Evolutionary conservation across 2,797 vertebrate genomes (phyloP).

Genomic region (Saxicola maurus): DNA sequence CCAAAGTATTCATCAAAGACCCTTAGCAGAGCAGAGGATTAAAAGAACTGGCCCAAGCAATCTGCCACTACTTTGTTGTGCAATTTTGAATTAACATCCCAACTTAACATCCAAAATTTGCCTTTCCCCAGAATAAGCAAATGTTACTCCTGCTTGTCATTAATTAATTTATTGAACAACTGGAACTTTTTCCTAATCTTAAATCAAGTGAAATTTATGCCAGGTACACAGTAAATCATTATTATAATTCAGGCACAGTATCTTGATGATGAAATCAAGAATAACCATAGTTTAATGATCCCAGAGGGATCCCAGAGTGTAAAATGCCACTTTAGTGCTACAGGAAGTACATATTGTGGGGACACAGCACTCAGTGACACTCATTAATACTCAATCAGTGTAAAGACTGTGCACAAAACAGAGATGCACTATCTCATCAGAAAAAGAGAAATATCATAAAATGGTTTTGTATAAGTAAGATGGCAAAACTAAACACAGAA

Average conservation of each 20-base stretch:
- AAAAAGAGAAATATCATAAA: neutral
- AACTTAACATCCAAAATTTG: neutral
- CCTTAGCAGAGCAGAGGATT: neutral
- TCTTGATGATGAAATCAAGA: neutral
- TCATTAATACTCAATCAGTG: conserved; percentile 11
- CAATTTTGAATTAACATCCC: neutral
- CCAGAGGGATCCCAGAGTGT: neutral
- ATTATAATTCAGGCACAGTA: neutral
- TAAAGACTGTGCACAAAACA: neutral
- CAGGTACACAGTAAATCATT: neutral
- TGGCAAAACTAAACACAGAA: neutral
- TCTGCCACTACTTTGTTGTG: neutral
- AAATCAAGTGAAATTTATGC: neutral
- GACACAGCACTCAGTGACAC: neutral
- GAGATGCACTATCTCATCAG: neutral
- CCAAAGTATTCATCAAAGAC: neutral
- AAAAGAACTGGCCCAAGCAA: neutral
- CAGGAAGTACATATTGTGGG: neutral
- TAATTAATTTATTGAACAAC: neutral
- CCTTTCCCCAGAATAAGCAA: neutral
- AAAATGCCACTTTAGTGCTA: neutral
- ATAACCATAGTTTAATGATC: neutral
- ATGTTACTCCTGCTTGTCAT: neutral
- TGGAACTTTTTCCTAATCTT: neutral
- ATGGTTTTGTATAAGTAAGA: neutral